phyloP scores from a whole-genome alignment of 2,113 vertebrate species.

The Limnothrissa miodon region DNA sequence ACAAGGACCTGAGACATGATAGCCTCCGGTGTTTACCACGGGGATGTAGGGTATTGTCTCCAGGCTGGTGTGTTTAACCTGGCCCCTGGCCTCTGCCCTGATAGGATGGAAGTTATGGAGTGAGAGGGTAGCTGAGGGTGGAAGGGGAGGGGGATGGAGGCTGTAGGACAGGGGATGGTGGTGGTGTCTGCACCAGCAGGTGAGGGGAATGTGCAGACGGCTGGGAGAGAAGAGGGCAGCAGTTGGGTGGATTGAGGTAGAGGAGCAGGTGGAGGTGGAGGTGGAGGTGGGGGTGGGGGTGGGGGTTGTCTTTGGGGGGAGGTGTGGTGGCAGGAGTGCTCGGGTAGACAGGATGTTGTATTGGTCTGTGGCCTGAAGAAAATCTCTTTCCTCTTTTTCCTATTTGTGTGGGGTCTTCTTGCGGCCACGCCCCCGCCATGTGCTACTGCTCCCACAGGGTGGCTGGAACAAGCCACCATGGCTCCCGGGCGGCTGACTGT shows the following conservation, averaged over 20 bases:
- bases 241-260: not conserved
- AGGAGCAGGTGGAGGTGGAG: not conserved
- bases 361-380: not conserved
- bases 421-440: not conserved
- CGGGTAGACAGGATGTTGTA: not conserved
- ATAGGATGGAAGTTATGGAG: slow-evolving; percentile 12
- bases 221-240: slow-evolving; percentile 9
- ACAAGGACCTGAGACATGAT: not conserved
- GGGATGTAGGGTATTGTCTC: slow-evolving; percentile 28
- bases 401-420: not conserved
- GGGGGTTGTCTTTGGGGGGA: not conserved
- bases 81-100: slow-evolving; percentile 31
- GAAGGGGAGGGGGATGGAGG: not conserved
- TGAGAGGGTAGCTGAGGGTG: not conserved
- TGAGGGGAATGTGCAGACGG: slow-evolving; percentile 27
- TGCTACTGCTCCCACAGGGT: not conserved
- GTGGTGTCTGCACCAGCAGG: slow-evolving; percentile 34
- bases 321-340: not conserved
- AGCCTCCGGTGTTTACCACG: not conserved
- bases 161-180: slow-evolving; percentile 30
- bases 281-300: not conserved
- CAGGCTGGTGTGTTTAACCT: slow-evolving; percentile 39
- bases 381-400: not conserved
- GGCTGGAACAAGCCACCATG: not conserved
- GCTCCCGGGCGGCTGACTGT: not conserved